phyloP scores from a whole-genome alignment of 1,140 invertebrate species.

The Pseudomyrmex pallidus region DNA sequence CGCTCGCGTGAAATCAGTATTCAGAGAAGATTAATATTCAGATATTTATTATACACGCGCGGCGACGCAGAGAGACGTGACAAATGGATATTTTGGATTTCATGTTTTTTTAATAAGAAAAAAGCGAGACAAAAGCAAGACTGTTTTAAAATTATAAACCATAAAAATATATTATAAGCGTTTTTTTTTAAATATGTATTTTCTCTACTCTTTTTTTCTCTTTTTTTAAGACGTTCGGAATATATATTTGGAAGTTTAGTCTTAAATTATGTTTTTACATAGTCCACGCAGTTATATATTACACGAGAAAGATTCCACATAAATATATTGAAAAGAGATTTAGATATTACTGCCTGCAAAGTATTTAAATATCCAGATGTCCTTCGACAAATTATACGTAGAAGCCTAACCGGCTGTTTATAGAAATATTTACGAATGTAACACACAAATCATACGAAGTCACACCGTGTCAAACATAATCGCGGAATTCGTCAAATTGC shows the following conservation, averaged over 20 bases:
- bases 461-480: conserved; percentile 1
- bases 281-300: too few relatives aligned
- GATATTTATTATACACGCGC: conserved; percentile 20
- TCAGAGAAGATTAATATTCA: conserved; percentile 22
- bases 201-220: too few relatives aligned
- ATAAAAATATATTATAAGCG: too few relatives aligned
- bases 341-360: neutral
- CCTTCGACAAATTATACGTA: neutral
- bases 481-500: conserved; percentile 24
- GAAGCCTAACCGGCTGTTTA: neutral
- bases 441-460: neutral
- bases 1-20: conserved; percentile 1
- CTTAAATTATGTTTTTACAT: too few relatives aligned
- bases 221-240: too few relatives aligned
- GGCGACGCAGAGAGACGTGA: neutral
- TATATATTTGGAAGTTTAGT: too few relatives aligned
- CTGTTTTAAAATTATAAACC: too few relatives aligned
- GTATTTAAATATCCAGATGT: conserved; percentile 6
- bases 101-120: conserved; percentile 21
- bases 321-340: too few relatives aligned
- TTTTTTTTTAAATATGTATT: too few relatives aligned
- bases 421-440: conserved; percentile 1
- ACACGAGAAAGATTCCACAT: too few relatives aligned
- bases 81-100: conserved; percentile 36
- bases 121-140: too few relatives aligned